A percentile compares a stretch with the other conserved stretches of the same genome.
Evolutionary conservation across 2,797 vertebrate species (phyloP).

Genomic region (Scleropages formosus): DNA sequence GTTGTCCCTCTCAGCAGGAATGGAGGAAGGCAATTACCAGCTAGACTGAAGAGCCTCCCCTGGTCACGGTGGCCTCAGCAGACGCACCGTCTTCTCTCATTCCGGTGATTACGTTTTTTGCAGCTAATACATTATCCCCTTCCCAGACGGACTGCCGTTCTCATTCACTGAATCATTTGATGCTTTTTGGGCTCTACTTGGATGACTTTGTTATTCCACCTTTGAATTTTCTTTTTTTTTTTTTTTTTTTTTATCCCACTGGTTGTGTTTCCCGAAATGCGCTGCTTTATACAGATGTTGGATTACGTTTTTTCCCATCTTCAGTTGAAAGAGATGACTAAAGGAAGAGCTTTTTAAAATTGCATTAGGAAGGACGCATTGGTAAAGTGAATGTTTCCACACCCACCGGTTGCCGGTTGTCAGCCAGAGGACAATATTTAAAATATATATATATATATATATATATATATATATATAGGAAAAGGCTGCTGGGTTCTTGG

Average conservation of each 20-base stretch:
- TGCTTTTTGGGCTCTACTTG: not conserved
- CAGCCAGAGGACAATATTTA: too few relatives aligned
- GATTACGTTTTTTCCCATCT: not conserved
- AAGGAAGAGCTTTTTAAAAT: not conserved
- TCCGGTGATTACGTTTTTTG: not conserved
- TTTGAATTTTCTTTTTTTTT: not conserved
- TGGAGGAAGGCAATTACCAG: not conserved
- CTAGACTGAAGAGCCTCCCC: not conserved
- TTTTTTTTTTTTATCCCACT: too few relatives aligned
- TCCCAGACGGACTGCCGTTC: not conserved
- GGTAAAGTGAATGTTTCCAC: not conserved
- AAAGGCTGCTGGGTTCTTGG: too few relatives aligned
- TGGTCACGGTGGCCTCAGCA: conserved; percentile 31
- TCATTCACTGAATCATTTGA: not conserved
- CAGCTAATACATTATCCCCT: not conserved
- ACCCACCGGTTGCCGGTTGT: too few relatives aligned
- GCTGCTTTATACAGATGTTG: not conserved
- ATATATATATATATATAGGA: too few relatives aligned
- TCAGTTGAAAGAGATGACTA: not conserved
- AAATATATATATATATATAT: too few relatives aligned
- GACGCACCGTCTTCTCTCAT: not conserved
- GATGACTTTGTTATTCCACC: conserved; percentile 2
- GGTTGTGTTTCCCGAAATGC: not conserved
- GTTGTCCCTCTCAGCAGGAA: not conserved
- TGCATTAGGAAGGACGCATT: not conserved